A percentile compares a stretch with the other conserved stretches of the same genome.
Conservation (phyloP, 2,888 invertebrate species). For the Parelbella ahira region DNA sequence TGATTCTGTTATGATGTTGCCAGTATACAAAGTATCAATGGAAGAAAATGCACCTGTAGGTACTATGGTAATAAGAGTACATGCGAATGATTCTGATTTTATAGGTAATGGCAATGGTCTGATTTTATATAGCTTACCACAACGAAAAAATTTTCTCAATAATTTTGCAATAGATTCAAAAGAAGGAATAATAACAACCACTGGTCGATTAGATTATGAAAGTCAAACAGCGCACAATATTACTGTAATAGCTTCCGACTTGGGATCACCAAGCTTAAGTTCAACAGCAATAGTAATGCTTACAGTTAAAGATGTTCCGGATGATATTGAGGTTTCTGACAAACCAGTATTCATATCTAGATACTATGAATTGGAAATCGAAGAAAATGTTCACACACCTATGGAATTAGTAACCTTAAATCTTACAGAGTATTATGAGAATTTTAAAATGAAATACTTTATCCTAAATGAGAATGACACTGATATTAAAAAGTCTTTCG, state of each 20-base stretch:
- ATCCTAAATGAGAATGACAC: conserved; percentile 82
- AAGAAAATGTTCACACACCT: conserved; percentile 89
- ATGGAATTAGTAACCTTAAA: conserved; percentile 88
- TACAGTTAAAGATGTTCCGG: conserved; percentile 84
- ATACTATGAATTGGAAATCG: conserved; percentile 90
- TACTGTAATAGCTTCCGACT: conserved; percentile 90
- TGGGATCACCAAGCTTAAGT: conserved; percentile 90
- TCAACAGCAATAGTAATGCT: conserved; percentile 87
- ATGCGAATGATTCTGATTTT: conserved; percentile 92
- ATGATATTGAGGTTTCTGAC: conserved; percentile 71
- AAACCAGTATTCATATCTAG: conserved; percentile 82
- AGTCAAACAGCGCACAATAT: conserved; percentile 84
- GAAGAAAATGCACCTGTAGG: conserved; percentile 88
- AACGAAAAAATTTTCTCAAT: conserved; percentile 81
- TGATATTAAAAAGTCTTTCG: conserved; percentile 82
- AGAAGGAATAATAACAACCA: conserved; percentile 89
- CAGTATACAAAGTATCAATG: conserved; percentile 88
- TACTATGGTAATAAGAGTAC: conserved; percentile 86
- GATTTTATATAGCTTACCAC: conserved; percentile 87
- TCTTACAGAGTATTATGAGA: conserved; percentile 84
- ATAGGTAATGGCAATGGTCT: conserved; percentile 93
- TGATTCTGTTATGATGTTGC: conserved; percentile 79
- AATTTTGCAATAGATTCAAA: conserved; percentile 91
- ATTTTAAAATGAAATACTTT: conserved; percentile 83
- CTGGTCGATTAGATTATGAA: conserved; percentile 87